Percentiles rank a stretch among this genome's conserved stretches.
phyloP scores from a whole-genome alignment of 2,113 vertebrate genomes.

The Tretioscincus oriximinensis region DNA sequence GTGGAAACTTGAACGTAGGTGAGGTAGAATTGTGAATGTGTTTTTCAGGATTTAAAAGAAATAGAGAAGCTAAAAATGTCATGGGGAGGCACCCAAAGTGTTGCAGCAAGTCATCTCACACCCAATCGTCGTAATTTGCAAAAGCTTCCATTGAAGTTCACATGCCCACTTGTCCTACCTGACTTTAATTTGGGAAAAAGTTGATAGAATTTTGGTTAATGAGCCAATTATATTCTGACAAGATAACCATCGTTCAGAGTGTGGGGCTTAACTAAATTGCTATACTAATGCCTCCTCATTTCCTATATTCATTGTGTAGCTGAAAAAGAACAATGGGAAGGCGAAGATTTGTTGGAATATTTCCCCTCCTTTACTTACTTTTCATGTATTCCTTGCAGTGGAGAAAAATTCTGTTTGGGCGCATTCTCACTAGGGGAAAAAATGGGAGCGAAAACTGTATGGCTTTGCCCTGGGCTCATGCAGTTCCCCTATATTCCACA shows the following conservation, averaged over 20 bases:
- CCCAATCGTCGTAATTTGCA: background rate
- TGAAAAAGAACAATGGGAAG: conserved; percentile 7
- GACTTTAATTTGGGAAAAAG: conserved; percentile 36
- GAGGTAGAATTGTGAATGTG: no score
- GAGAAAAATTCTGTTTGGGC: background rate
- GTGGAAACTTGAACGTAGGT: no score
- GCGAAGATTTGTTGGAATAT: conserved; percentile 14
- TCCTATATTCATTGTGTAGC: background rate
- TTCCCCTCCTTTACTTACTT: background rate
- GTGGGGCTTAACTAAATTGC: conserved; percentile 44
- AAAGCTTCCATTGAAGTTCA: conserved; percentile 22
- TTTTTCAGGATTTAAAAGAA: no score
- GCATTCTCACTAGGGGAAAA: no score
- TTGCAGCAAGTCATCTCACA: background rate
- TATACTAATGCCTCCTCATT: conserved; percentile 33
- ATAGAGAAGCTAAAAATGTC: no score
- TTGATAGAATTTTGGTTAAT: conserved; percentile 57
- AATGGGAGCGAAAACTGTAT: no score
- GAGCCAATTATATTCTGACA: conserved; percentile 48
- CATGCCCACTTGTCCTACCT: conserved; percentile 33
- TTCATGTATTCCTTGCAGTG: background rate
- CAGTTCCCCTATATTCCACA: no score
- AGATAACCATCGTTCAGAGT: conserved; percentile 43
- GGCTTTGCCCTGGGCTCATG: no score
- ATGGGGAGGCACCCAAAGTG: background rate